Percentiles rank a stretch among this genome's conserved stretches.
phyloP scores from a whole-genome alignment of 2,113 vertebrate species.

The Mormoops blainvillei region DNA sequence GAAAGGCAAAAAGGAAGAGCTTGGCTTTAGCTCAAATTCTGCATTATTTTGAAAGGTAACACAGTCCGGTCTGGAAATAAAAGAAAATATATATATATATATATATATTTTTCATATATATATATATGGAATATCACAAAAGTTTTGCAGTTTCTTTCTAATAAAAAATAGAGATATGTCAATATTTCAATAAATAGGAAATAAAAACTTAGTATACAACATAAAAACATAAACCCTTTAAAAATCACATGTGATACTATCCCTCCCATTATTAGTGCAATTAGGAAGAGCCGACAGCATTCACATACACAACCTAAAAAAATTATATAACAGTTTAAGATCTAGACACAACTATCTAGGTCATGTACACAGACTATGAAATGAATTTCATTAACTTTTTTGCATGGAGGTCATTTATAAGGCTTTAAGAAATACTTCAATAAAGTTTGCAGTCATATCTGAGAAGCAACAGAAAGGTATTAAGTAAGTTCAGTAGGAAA shows the following conservation, averaged over 20 bases:
- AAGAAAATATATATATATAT: neutral
- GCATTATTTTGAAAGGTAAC: neutral
- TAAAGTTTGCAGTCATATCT: neutral
- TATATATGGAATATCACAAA: neutral
- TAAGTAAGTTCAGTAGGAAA: neutral
- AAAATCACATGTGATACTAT: neutral
- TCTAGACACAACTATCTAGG: neutral
- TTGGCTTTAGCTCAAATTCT: neutral
- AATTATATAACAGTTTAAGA: neutral
- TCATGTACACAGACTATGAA: neutral
- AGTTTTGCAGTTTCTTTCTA: neutral
- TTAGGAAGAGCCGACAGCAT: neutral
- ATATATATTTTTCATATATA: no score
- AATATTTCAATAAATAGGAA: neutral
- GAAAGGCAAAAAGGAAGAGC: neutral
- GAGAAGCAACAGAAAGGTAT: neutral
- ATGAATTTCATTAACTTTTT: constrained; percentile 4
- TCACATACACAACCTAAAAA: neutral
- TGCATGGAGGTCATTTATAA: neutral
- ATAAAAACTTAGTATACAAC: neutral
- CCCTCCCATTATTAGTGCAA: neutral
- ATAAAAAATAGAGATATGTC: neutral
- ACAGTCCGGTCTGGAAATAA: neutral
- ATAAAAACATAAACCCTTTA: neutral
- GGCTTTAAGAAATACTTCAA: neutral